phyloP scores from a whole-genome alignment of 2,113 vertebrate species.

The Mormyrus iriodes region DNA sequence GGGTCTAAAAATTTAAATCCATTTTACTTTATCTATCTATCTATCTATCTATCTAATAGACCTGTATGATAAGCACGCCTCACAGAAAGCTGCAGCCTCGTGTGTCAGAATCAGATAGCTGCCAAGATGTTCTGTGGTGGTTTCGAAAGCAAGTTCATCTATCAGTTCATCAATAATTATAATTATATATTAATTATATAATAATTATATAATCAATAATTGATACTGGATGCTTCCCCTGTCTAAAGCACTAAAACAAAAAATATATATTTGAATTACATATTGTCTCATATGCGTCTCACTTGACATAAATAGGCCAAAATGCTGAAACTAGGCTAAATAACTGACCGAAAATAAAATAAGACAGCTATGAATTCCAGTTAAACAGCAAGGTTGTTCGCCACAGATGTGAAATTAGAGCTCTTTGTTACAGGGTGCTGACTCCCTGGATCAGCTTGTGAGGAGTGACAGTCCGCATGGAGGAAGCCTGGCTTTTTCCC shows the following conservation, averaged over 20 bases:
- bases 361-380: background rate
- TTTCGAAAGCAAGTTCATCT: background rate
- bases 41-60: background rate
- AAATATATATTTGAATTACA: background rate
- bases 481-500: background rate
- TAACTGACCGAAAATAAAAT: slow-evolving; percentile 1
- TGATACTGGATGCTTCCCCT: background rate
- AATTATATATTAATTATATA: no score
- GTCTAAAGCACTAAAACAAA: background rate
- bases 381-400: background rate
- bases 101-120: background rate
- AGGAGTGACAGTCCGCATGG: background rate
- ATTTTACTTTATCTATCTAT: background rate
- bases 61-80: background rate
- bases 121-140: background rate
- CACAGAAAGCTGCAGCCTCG: background rate
- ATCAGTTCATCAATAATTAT: background rate
- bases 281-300: slow-evolving; percentile 1
- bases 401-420: background rate
- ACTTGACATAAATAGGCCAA: background rate
- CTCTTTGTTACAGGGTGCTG: background rate
- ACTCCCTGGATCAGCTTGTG: background rate
- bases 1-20: background rate
- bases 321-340: background rate
- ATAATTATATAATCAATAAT: no score